Percentiles rank a stretch among this genome's conserved stretches.
Conservation (phyloP, 2,797 vertebrate species). For the Anguilla megastoma region DNA sequence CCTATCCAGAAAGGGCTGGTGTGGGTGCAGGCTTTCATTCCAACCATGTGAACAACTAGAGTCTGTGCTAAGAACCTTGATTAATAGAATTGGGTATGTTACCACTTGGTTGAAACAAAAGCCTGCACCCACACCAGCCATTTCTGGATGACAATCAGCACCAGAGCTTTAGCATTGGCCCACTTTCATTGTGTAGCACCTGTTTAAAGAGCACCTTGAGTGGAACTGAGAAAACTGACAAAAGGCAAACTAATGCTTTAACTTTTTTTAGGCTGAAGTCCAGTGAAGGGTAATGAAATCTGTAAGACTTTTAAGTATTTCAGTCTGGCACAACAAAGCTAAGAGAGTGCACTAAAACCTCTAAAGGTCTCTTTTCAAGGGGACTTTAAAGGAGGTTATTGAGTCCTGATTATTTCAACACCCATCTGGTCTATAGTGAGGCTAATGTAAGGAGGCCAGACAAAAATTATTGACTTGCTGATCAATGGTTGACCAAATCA, state of each 20-base stretch:
- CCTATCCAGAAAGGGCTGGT: too few relatives aligned
- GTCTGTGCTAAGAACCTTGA: too few relatives aligned
- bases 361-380: background rate
- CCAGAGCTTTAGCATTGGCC: background rate
- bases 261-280: background rate
- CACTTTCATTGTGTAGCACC: background rate
- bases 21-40: too few relatives aligned
- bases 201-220: background rate
- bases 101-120: too few relatives aligned
- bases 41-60: too few relatives aligned
- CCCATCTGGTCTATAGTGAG: background rate
- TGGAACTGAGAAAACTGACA: background rate
- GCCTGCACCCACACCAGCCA: too few relatives aligned
- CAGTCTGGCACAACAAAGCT: constrained; percentile 17
- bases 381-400: background rate
- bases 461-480: constrained; percentile 13
- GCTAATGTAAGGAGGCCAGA: background rate
- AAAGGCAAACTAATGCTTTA: background rate
- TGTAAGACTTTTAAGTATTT: constrained; percentile 2
- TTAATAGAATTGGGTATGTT: too few relatives aligned
- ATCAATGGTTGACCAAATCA: background rate
- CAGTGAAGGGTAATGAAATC: background rate
- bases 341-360: constrained; percentile 32
- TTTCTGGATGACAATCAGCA: too few relatives aligned
- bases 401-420: background rate